Evolutionary conservation across 2,797 vertebrate genomes (phyloP), one percentile per base, ranked within the genome.

Genomic region (Poeciliopsis presidionis): DNA sequence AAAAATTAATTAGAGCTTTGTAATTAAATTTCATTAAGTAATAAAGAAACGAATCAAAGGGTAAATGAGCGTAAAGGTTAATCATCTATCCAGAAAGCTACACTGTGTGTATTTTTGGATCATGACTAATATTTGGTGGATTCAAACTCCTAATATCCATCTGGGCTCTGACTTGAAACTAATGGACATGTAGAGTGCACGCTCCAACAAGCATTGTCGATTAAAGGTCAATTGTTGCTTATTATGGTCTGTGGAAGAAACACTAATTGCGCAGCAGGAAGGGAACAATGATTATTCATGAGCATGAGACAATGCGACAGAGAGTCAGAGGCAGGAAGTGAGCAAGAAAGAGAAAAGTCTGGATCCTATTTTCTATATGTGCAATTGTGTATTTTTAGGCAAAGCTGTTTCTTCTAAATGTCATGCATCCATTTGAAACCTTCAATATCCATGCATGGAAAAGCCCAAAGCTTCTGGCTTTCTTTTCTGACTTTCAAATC

Each of bases 61-160:
- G 87, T 91, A 91, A 94, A 91, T 79, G 86, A 83, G 82, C 84
- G 76, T 92, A 90, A 93, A 93, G 93, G 92, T 90, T 93, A 93
- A 92, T 93, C 80, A 88, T 87, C 84, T 86, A 89, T 81, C 84
- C 81, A 63, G 79, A 93, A 93, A 91, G 92, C 93, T 90, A 91
- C 73, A 79, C 86, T 83, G 67, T 86, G 89, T 88, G 86, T 83
- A 77, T 87, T 90, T 81, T 80, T 87, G 84, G 46, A 85, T 87
- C 84, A 76, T 83, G 72, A 72, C 72, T 77, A 69, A 83, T 83
- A 86, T 86, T 75, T 83, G 76, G 86, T 61, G n/a, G 61, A 53
- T 76, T 77, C 73, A 33, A 59, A 70, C 74, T 73, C 70, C 82
- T 89, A 72, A 84, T 83, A 82, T 91, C 41, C 33, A n/a, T 59